Base-by-base conservation (phyloP, 92 coral and sea anemone genomes). In the Epizoanthus ramosus region DNA sequence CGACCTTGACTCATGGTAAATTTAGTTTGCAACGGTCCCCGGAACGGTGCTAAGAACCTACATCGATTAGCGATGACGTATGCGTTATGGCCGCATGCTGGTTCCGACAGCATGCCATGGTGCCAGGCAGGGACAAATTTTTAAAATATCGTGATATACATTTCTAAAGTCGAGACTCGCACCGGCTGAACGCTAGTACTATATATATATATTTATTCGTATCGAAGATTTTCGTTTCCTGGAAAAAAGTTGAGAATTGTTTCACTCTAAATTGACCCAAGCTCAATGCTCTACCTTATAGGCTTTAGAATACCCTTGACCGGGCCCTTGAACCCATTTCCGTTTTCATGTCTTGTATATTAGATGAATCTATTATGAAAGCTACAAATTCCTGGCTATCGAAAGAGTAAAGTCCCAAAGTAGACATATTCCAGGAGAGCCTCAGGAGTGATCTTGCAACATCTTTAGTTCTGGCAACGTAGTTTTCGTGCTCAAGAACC, bases 1-100 rank as follows among this genome's bases (percentile, higher is more conserved):
- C 50, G 72, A 67, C 72, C 50, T 67, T 67, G 72, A 67, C 72
- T 14, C 72, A 3, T 25, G 14, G 28, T 28, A 41, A 67, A 65
- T 28, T 2, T 17, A 16, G 8, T 33, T 3, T 33, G 72, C 47
- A 12, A 9, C 3, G 54, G 72, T 67, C 18, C 18, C 19, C 15
- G 17, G 18, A 9, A 16, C 22, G 6, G 47, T 25, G 9, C n/a
- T n/a, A n/a, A n/a, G n/a, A n/a, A n/a, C n/a, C n/a, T 28, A 31
- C 70, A 6, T 16, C 35, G 28, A 33, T 28, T 13, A 18, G 72
- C 8, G 17, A 39, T 31, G 21, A 67, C 7, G 23, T 33, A 41
- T 67, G 33, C 17, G n/a, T n/a, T 43, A 2, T 3, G 35, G 8
- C 3, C 47, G 12, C 54, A 59, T 18, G 24, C 64, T 18, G 54